Conservation (phyloP, 2,797 vertebrate genomes). For the Pangasius larnaudii region DNA sequence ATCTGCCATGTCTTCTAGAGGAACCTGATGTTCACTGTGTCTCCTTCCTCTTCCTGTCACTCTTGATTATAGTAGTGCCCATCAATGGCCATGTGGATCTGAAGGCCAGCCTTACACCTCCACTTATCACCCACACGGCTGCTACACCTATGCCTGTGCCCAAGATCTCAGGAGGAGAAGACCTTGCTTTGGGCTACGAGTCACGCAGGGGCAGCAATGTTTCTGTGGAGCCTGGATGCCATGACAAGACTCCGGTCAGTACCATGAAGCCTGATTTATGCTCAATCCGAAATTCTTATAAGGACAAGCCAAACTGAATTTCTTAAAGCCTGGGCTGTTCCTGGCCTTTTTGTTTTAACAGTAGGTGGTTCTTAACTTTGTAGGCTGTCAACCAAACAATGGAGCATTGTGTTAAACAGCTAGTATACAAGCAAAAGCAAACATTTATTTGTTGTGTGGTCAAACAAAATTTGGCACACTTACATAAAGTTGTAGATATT, state of each 20-base stretch:
- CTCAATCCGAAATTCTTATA: background rate
- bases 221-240: constrained; percentile 80
- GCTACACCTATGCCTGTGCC: constrained; percentile 95
- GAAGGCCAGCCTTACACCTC: constrained; percentile 89
- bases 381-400: constrained; percentile 6
- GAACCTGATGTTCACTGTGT: constrained; percentile 41
- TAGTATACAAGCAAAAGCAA: background rate
- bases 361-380: background rate
- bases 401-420: background rate
- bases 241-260: constrained; percentile 89
- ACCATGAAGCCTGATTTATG: background rate
- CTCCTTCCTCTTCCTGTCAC: background rate
- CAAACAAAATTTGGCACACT: background rate
- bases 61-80: constrained; percentile 79
- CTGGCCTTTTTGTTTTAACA: background rate
- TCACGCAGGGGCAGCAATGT: constrained; percentile 84
- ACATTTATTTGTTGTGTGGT: background rate
- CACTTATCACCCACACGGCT: constrained; percentile 95
- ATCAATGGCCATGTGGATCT: constrained; percentile 89
- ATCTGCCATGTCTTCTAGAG: constrained; percentile 44
- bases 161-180: constrained; percentile 84
- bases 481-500: background rate
- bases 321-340: background rate
- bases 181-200: constrained; percentile 72
- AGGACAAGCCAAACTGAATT: background rate